Conservation (phyloP, 2,888 invertebrate species). For the Hemicrepidius hirtus region DNA sequence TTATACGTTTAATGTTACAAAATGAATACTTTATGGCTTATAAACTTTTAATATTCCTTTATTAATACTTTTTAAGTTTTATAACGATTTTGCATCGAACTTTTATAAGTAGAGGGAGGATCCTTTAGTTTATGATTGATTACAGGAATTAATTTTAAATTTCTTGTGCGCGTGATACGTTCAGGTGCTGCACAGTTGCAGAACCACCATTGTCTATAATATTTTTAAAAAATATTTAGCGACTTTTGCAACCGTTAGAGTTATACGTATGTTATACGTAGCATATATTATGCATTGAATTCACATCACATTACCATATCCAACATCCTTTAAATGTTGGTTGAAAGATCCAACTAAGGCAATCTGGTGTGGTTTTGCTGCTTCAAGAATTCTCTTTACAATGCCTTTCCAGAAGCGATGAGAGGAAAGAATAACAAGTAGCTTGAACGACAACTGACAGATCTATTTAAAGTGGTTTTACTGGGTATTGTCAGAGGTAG, state of each 20-base stretch:
- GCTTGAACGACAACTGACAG: slow-evolving; percentile 45
- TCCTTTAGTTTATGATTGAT: too few relatives aligned
- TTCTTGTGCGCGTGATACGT: too few relatives aligned
- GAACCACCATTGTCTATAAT: too few relatives aligned
- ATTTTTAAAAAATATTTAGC: not conserved
- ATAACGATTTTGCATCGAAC: too few relatives aligned
- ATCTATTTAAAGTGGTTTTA: slow-evolving; percentile 43
- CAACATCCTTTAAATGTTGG: slow-evolving; percentile 33
- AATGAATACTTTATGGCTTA: not conserved
- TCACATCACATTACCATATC: slow-evolving; percentile 31
- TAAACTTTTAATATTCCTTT: not conserved
- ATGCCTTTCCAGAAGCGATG: slow-evolving; percentile 26
- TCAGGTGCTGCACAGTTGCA: too few relatives aligned
- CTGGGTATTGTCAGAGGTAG: not conserved
- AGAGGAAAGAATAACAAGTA: slow-evolving; percentile 37
- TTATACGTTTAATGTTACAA: slow-evolving; percentile 12
- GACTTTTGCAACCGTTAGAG: not conserved
- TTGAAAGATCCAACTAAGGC: slow-evolving; percentile 31
- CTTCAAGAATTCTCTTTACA: slow-evolving; percentile 33
- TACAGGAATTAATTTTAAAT: too few relatives aligned
- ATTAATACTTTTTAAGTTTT: too few relatives aligned
- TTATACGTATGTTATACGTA: not conserved
- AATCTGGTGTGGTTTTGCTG: slow-evolving; percentile 40
- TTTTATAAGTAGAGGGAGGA: too few relatives aligned
- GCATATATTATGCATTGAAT: slow-evolving; percentile 29